These are phyloP conservation scores for Eupristina koningsbergeri DNA, from an alignment of 1,140 invertebrate species.

Conservation along the genomic window DNA sequence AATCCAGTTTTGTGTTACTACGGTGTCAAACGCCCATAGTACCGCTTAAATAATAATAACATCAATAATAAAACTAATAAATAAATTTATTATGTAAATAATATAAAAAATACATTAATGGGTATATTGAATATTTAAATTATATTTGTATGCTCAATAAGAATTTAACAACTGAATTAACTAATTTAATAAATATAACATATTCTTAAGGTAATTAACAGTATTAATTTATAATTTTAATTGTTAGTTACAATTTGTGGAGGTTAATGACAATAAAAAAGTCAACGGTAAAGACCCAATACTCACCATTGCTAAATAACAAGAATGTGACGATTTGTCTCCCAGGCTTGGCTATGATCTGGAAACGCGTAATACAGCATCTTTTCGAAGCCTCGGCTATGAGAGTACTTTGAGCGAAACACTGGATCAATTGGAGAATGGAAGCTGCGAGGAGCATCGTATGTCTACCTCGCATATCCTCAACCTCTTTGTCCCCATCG, in stretches of 20 bases:
- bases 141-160: no score
- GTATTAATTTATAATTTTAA: no score
- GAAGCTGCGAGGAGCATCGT: constrained; percentile 72
- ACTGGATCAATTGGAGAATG: constrained; percentile 74
- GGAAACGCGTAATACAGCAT: constrained; percentile 73
- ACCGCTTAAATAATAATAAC: constrained; percentile 65
- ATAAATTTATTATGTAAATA: no score
- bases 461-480: constrained; percentile 56
- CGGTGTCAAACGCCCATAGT: constrained; percentile 81
- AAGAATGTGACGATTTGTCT: constrained; percentile 81
- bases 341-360: constrained; percentile 77
- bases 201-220: no score
- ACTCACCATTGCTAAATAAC: constrained; percentile 76
- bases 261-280: no score
- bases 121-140: no score
- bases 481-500: constrained; percentile 4
- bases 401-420: constrained; percentile 76
- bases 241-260: no score
- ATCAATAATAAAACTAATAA: no score
- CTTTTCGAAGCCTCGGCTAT: constrained; percentile 77
- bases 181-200: no score
- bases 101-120: no score
- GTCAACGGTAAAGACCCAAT: no score
- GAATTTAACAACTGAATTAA: no score
- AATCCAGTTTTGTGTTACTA: constrained; percentile 78